A percentile compares a stretch with the other conserved stretches of the same genome.
These are phyloP conservation scores for Chaenogobius annularis DNA, from an alignment of 2,113 vertebrate genomes.

Conservation along the genomic window DNA sequence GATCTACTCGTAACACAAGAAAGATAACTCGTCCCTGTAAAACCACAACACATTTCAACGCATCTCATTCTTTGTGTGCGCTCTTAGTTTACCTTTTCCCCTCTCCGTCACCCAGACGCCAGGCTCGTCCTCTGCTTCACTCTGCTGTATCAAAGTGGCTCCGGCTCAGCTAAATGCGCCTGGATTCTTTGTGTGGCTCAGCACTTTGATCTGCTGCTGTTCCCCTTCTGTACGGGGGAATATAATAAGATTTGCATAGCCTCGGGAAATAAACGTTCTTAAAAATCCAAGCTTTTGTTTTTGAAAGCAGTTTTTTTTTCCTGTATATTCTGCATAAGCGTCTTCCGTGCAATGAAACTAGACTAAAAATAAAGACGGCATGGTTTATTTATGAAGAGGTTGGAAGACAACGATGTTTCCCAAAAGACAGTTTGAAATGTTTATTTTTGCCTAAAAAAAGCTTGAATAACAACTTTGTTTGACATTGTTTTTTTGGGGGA, in stretches of 20 bases:
- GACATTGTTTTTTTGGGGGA: background rate
- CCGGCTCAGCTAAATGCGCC: background rate
- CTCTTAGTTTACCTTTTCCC: background rate
- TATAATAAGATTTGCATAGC: background rate
- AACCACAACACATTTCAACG: background rate
- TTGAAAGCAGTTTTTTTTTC: background rate
- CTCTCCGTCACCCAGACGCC: background rate
- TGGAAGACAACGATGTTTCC: background rate
- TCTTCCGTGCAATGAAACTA: background rate
- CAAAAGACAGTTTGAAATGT: background rate
- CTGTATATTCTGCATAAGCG: background rate
- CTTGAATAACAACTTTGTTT: background rate
- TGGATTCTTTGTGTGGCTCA: background rate
- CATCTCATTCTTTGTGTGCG: background rate
- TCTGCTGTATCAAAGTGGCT: background rate
- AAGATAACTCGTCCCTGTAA: background rate
- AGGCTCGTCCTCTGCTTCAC: background rate
- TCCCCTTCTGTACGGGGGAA: background rate
- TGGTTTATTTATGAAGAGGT: background rate
- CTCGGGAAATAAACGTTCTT: background rate
- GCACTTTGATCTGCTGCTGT: slow-evolving; percentile 1
- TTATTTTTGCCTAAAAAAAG: background rate
- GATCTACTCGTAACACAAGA: background rate
- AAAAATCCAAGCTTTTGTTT: background rate
- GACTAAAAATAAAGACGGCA: background rate